Evolutionary conservation across 2,113 vertebrate genomes (phyloP).

Genomic region (Lates calcarifer): DNA sequence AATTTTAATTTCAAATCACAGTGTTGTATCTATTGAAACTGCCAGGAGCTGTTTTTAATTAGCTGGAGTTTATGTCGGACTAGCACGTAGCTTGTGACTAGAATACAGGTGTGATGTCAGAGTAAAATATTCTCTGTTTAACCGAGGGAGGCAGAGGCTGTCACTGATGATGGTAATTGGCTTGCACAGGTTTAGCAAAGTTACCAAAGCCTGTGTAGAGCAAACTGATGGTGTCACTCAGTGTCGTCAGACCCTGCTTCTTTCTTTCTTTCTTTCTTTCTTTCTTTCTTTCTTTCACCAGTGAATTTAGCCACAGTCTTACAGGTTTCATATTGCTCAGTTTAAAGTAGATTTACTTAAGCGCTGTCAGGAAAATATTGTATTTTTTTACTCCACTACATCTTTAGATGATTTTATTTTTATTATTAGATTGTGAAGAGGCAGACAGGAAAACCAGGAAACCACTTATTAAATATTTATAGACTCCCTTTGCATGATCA

Average conservation of each 20-base stretch:
- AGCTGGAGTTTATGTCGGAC: not conserved
- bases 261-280: not conserved
- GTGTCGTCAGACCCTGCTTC: not conserved
- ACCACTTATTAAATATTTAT: no score
- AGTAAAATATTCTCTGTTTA: slow-evolving; percentile 19
- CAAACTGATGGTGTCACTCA: slow-evolving; percentile 19
- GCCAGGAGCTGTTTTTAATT: not conserved
- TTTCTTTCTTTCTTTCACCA: not conserved
- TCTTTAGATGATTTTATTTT: not conserved
- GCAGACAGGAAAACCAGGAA: no score
- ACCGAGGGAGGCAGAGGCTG: not conserved
- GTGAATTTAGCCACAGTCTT: not conserved
- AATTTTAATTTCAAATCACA: not conserved
- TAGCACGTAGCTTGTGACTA: not conserved
- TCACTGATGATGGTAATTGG: slow-evolving; percentile 5
- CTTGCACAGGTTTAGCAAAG: slow-evolving; percentile 9
- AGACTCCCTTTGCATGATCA: no score
- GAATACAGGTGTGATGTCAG: slow-evolving; percentile 52
- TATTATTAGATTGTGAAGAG: not conserved
- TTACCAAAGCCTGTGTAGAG: not conserved
- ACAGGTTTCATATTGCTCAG: not conserved
- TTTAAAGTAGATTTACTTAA: not conserved
- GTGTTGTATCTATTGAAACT: not conserved
- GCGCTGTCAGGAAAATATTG: no score
- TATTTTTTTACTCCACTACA: not conserved